Evolutionary conservation across 2,888 invertebrate genomes (phyloP), one percentile per base, ranked within the genome.

Genomic region (Mimachlamys varia): DNA sequence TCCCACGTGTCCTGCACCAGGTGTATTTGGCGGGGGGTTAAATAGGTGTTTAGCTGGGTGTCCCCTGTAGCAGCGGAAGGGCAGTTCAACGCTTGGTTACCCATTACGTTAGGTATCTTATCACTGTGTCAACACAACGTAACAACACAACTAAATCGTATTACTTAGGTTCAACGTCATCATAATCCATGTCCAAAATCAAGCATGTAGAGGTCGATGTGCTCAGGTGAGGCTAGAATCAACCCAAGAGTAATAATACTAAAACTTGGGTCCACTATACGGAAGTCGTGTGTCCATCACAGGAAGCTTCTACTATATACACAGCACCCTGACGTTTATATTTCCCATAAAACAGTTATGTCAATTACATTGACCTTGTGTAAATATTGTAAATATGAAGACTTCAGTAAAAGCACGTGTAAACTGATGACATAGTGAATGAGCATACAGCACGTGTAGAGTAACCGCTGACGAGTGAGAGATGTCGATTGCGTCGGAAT

Each of bases 1-100:
- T 95, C 94, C 96, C 95, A 95, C 0, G 95, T 94, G 58, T 93
- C 93, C 90, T 95, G 94, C n/a, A 95, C 95, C 12, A 95, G 90
- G 58, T 95, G 93, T 55, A 95, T 94, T 92, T 96, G 95, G 76
- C 94, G 92, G 22, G 93, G 91, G 15, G 93, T 94, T 89, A 95
- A 92, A 90, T 94, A 94, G 22, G 93, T 93, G 91, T 93, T 93
- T 87, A 95, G 92, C 87, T 94, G 94, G 76, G 92, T 92, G 44
- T 92, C 92, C 13, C 89, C 88, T 37, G 90, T 88, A 17, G 90
- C 87, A 10, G 49, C 38, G 5, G 55, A 62, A 0, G 88, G 88
- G 88, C 90, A 88, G 38, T 62, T 88, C 55, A 88, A 53, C 17
- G 90, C 90, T 50, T 90, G 90, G 58, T 90, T 90, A 15, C 90